Evolutionary conservation across 2,797 vertebrate genomes (phyloP).

Genomic region (Falco cherrug): DNA sequence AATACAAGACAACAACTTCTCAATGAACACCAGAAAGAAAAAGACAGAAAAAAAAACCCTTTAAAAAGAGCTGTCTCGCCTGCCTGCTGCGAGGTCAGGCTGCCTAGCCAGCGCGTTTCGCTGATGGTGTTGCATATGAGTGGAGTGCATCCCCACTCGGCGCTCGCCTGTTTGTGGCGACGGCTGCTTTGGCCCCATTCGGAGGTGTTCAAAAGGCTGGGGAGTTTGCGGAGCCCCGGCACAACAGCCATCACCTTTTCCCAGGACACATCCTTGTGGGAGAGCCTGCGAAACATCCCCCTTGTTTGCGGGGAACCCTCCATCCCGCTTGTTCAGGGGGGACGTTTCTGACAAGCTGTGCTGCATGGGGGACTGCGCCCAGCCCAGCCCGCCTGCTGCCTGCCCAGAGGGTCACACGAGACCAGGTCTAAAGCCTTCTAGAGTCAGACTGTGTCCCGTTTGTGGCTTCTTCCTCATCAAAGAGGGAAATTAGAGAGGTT

Average conservation of each 20-base stretch:
- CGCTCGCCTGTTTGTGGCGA: background rate
- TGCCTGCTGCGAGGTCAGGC: background rate
- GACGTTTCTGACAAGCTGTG: accelerated
- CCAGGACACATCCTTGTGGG: accelerated
- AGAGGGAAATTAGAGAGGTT: background rate
- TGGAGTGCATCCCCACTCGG: background rate
- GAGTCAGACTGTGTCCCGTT: background rate
- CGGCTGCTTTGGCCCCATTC: background rate
- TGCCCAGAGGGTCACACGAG: background rate
- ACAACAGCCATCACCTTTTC: background rate
- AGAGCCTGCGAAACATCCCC: background rate
- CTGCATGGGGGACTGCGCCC: too few species aligned
- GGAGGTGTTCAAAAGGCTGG: background rate
- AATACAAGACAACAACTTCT: background rate
- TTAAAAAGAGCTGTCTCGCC: background rate
- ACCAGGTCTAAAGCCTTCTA: background rate
- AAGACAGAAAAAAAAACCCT: background rate
- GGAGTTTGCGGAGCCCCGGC: background rate
- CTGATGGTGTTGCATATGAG: accelerated
- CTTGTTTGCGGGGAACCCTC: background rate
- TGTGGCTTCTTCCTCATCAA: background rate
- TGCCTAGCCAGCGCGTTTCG: background rate
- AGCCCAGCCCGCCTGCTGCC: background rate
- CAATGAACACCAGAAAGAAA: background rate
- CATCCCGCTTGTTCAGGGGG: background rate